These are phyloP conservation scores for Deilephila elpenor DNA, from an alignment of 2,888 invertebrate genomes.

Conservation along the genomic window DNA sequence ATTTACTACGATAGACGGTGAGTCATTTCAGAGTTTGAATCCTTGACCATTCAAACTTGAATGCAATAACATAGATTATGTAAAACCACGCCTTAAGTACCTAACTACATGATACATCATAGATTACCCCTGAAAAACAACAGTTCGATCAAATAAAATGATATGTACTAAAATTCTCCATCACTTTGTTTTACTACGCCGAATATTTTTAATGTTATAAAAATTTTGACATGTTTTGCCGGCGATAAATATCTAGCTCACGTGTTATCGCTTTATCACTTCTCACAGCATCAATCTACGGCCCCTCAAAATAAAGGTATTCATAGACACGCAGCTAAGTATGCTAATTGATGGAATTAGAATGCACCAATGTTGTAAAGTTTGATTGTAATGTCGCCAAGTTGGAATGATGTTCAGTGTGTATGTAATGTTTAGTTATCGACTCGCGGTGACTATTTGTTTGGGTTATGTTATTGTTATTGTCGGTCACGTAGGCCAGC, in stretches of 20 bases:
- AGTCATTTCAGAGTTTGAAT: background rate
- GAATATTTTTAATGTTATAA: constrained; percentile 39
- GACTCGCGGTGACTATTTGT: constrained; percentile 54
- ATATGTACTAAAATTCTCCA: constrained; percentile 31
- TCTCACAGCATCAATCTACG: constrained; percentile 35
- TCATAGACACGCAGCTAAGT: constrained; percentile 34
- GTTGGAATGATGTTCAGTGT: constrained; percentile 40
- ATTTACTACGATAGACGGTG: background rate
- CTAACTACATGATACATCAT: background rate
- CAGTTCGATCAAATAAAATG: constrained; percentile 13
- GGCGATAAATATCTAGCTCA: constrained; percentile 45
- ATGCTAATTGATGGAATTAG: constrained; percentile 46
- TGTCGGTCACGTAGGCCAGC: constrained; percentile 80
- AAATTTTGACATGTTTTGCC: constrained; percentile 49
- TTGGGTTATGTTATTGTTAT: constrained; percentile 76
- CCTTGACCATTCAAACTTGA: background rate
- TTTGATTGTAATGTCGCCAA: constrained; percentile 42
- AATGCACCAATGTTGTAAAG: constrained; percentile 45
- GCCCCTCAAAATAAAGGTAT: constrained; percentile 36
- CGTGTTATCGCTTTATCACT: constrained; percentile 42
- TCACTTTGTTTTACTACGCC: constrained; percentile 34
- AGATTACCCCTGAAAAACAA: background rate
- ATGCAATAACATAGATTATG: background rate
- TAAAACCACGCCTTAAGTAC: background rate
- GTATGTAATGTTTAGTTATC: constrained; percentile 47